Percentiles rank a stretch among this genome's conserved stretches.
These are phyloP conservation scores for Montipora foliosa DNA, from an alignment of 64 coral and sea anemone species.

Conservation along the genomic window DNA sequence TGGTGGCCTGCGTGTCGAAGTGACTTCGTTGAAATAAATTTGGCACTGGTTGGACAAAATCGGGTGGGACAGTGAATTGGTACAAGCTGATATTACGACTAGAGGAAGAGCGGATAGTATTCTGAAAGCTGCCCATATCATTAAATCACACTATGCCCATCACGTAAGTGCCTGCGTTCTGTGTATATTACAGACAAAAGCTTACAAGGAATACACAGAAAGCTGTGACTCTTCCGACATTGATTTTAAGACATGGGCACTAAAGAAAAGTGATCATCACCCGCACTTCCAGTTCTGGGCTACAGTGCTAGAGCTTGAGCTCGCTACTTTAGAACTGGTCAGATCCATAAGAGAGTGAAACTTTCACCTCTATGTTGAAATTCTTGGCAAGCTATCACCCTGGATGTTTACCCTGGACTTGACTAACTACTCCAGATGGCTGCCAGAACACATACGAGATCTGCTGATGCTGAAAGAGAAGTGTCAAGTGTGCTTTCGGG, in stretches of 20 bases:
- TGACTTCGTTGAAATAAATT: conserved; percentile 27
- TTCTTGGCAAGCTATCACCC: no score
- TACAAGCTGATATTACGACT: conserved; percentile 41
- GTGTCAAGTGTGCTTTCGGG: no score
- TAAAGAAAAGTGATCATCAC: not conserved
- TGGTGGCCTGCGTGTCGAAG: conserved; percentile 15
- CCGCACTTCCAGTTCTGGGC: not conserved
- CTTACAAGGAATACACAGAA: not conserved
- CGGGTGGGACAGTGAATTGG: conserved; percentile 33
- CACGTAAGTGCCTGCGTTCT: not conserved
- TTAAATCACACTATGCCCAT: conserved; percentile 20
- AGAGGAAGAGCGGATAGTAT: conserved; percentile 44
- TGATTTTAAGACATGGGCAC: not conserved
- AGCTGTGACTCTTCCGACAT: not conserved
- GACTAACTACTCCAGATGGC: no score
- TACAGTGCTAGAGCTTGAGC: no score
- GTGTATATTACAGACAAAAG: conserved; percentile 13
- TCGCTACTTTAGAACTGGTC: no score
- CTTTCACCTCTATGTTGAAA: no score
- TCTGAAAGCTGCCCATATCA: conserved; percentile 35
- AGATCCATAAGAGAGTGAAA: no score
- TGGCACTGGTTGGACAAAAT: conserved; percentile 22
- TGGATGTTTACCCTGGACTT: no score
- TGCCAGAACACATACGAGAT: no score
- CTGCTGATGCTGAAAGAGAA: no score